Evolutionary conservation across 2,113 vertebrate species (phyloP), one percentile per base, ranked within the genome.

Genomic region (Hypomesus transpacificus): DNA sequence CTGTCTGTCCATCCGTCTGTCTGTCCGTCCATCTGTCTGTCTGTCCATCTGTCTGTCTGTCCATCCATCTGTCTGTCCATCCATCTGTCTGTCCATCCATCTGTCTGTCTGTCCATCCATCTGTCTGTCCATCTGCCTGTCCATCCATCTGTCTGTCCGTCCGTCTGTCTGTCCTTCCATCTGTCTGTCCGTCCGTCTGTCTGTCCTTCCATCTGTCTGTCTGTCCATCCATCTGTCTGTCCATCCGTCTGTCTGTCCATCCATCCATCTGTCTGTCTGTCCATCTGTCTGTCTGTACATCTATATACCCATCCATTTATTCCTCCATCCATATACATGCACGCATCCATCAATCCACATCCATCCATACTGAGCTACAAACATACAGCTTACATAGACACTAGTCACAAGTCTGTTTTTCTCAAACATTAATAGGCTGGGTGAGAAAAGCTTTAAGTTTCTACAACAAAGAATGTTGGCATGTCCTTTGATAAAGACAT

Each of bases 401-500:
- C 20, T 18, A 58, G 31, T 57, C 14, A 9, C 18, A 68, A 14
- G 51, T 6, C 53, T 68, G 26, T 59, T 69, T 69, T 58, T 34
- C 31, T 21, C 28, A 57, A n/a, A n/a, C 22, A 54, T 31, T 50
- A 59, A 59, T 46, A 50, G 20, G 28, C 56, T 24, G 58, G 58
- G 68, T 69, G 26, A 24, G 31, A 34, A 28, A 13, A 22, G 26
- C 31, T 28, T 14, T 3, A 46, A 34, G 68, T 54, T 18, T 31
- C 28, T 18, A 59, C 68, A 69, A 59, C 68, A 46, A 59, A 69
- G 20, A 54, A 13, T 4, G 17, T 9, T 20, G 24, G 18, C 4
- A 31, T 11, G 26, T 14, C 67, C 31, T 58, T 69, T 69, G 67
- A 58, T 58, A 69, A 69, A 69, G 31, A 58, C 67, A 18, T 16